These are phyloP conservation scores for Mystacornis crossleyi DNA, from an alignment of 2,113 vertebrate species.

Conservation along the genomic window DNA sequence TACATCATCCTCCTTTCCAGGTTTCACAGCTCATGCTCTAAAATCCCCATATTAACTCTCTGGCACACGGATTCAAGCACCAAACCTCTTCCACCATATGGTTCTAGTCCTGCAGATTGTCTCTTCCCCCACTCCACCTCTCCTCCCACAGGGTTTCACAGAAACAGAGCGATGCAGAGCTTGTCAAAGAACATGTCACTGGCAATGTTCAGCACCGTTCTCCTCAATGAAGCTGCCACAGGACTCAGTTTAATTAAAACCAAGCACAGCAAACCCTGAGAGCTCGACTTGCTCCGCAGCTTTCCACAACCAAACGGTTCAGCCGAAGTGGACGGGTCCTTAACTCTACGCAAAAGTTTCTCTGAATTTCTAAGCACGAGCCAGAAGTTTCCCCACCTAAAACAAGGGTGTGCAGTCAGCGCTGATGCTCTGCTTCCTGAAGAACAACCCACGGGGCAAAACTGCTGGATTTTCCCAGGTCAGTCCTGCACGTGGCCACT, in stretches of 20 bases:
- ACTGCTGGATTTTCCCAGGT: background rate
- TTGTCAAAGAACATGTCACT: background rate
- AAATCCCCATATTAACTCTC: background rate
- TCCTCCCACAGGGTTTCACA: conserved; percentile 44
- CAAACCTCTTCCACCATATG: conserved; percentile 19
- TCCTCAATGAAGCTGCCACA: background rate
- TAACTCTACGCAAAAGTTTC: background rate
- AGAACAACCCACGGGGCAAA: background rate
- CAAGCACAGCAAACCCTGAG: background rate
- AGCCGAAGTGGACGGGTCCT: background rate
- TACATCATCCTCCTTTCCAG: background rate
- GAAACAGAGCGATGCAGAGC: background rate
- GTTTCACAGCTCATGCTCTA: conserved; percentile 10
- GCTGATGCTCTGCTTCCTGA: background rate
- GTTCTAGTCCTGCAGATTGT: conserved; percentile 46
- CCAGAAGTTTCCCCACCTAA: background rate
- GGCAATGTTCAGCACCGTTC: background rate
- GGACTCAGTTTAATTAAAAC: background rate
- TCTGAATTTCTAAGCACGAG: background rate
- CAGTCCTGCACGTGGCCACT: background rate
- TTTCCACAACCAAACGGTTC: background rate
- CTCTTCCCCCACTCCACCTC: conserved; percentile 6
- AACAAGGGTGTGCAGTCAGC: background rate
- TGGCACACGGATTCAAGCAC: background rate
- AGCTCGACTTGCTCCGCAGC: background rate